These are phyloP conservation scores for Synergus itoensis DNA, from an alignment of 2,888 invertebrate species.

Conservation along the genomic window DNA sequence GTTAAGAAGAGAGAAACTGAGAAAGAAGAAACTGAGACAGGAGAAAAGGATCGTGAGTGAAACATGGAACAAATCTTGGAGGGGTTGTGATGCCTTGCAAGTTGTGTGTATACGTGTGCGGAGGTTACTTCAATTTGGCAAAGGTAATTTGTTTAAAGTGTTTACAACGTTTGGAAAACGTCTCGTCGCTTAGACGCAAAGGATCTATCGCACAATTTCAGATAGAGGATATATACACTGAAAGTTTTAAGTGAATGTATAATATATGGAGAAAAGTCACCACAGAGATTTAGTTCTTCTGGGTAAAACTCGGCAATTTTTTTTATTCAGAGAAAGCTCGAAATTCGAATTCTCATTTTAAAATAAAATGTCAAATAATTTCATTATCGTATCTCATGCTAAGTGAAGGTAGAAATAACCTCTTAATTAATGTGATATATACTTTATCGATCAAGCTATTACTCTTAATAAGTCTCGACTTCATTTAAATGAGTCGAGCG, in stretches of 20 bases:
- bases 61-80: constrained; percentile 16
- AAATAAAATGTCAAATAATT: neutral
- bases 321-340: no score
- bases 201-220: neutral
- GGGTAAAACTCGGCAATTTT: no score
- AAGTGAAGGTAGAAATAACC: neutral
- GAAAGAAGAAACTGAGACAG: neutral
- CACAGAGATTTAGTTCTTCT: no score
- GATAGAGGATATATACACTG: constrained; percentile 14
- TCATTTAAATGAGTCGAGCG: neutral
- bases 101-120: neutral
- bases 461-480: neutral
- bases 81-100: neutral
- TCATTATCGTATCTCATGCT: neutral
- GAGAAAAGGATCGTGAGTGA: neutral
- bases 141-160: constrained; percentile 16
- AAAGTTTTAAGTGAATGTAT: constrained; percentile 2
- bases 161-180: constrained; percentile 16
- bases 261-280: constrained; percentile 16
- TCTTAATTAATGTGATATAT: neutral
- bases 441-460: neutral
- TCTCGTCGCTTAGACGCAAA: constrained; percentile 5
- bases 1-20: neutral
- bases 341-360: no score
- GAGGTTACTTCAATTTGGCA: neutral